These are phyloP conservation scores for Apus apus DNA, from an alignment of 2,113 vertebrate genomes.

Conservation along the genomic window DNA sequence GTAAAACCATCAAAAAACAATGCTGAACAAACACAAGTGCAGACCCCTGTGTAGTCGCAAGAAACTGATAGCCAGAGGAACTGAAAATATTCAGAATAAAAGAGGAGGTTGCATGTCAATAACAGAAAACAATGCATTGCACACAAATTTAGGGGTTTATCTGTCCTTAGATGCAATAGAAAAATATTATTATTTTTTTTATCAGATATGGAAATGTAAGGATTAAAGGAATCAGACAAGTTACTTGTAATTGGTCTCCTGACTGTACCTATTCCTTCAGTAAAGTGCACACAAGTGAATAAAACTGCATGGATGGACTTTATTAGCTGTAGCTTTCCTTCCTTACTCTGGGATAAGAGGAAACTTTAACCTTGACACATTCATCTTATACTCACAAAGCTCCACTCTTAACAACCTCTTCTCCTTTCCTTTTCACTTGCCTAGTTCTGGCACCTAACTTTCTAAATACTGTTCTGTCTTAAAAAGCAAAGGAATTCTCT, in stretches of 20 bases:
- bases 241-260: constrained; percentile 80
- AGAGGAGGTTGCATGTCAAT: not conserved
- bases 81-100: not conserved
- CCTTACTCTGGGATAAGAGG: constrained; percentile 69
- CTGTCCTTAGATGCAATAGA: not conserved
- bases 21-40: not conserved
- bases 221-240: constrained; percentile 76
- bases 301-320: constrained; percentile 60
- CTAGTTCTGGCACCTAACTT: constrained; percentile 49
- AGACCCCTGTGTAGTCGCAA: not conserved
- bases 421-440: constrained; percentile 55
- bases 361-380: constrained; percentile 76
- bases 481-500: not conserved
- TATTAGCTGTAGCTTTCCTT: constrained; percentile 70
- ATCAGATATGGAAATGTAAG: constrained; percentile 75
- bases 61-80: not conserved
- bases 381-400: constrained; percentile 59
- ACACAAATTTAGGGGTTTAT: not conserved
- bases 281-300: constrained; percentile 56
- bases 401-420: constrained; percentile 21
- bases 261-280: constrained; percentile 55
- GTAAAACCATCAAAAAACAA: not conserved
- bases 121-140: not conserved
- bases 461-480: constrained; percentile 34
- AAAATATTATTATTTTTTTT: constrained; percentile 58